Percentiles rank a stretch among this genome's conserved stretches.
phyloP scores from a whole-genome alignment of 2,797 vertebrate species.

The Mormyrops attenuatus region DNA sequence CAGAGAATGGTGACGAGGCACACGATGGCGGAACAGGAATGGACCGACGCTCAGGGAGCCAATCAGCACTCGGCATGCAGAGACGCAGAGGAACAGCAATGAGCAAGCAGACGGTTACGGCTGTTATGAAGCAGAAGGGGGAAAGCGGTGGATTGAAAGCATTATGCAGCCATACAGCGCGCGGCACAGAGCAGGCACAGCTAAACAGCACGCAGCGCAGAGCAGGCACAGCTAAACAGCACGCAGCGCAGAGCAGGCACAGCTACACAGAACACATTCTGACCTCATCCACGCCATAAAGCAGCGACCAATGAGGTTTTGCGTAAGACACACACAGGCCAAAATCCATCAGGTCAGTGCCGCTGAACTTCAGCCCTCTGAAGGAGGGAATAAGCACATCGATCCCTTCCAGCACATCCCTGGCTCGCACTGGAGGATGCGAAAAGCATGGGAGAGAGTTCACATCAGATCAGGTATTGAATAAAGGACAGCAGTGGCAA shows the following conservation, averaged over 20 bases:
- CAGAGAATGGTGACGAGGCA: not conserved
- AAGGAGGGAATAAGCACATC: constrained; percentile 77
- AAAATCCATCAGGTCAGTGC: constrained; percentile 80
- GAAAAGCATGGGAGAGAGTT: not conserved
- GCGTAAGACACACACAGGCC: constrained; percentile 71
- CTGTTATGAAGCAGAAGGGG: not conserved
- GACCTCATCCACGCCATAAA: constrained; percentile 92
- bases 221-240: not conserved
- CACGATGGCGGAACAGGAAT: not conserved
- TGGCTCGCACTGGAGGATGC: constrained; percentile 62
- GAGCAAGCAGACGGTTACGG: not conserved
- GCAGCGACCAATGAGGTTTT: constrained; percentile 55
- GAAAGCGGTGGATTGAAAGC: not conserved
- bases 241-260: no score
- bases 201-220: not conserved
- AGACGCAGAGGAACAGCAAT: not conserved
- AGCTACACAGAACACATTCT: constrained; percentile 14
- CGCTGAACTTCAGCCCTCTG: constrained; percentile 82
- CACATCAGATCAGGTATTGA: not conserved
- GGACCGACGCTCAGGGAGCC: not conserved
- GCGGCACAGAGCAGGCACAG: not conserved
- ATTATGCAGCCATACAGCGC: not conserved
- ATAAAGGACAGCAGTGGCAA: not conserved
- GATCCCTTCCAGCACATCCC: constrained; percentile 75
- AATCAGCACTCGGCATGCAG: not conserved